These are phyloP conservation scores for Marronus borbonicus DNA, from an alignment of 2,888 invertebrate species.

Conservation along the genomic window DNA sequence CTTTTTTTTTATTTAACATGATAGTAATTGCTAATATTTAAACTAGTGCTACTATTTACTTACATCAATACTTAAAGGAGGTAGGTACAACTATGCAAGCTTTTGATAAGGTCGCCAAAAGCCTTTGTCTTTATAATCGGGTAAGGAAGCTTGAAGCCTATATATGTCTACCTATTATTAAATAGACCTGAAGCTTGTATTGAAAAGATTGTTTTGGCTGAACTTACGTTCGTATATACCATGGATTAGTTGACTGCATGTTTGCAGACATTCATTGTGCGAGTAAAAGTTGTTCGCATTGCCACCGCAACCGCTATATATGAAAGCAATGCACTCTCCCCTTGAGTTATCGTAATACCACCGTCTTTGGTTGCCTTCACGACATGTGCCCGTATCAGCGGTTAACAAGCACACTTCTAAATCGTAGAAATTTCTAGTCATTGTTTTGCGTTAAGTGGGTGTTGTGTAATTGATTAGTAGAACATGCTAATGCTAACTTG, in stretches of 20 bases:
- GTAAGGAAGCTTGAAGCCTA: constrained; percentile 25
- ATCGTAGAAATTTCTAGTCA: constrained; percentile 26
- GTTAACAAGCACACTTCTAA: constrained; percentile 78
- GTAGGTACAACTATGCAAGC: constrained; percentile 29
- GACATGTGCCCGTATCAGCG: constrained; percentile 77
- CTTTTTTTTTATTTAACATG: not conserved
- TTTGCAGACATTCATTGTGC: constrained; percentile 79
- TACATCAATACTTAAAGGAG: not conserved
- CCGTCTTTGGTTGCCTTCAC: constrained; percentile 74
- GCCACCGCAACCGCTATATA: constrained; percentile 90
- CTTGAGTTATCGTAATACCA: constrained; percentile 82
- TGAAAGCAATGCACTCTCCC: constrained; percentile 84
- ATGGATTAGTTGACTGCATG: constrained; percentile 70
- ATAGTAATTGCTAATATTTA: too few species aligned
- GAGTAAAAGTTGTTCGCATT: constrained; percentile 89
- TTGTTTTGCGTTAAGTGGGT: not conserved
- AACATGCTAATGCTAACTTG: not conserved
- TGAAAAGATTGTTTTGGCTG: not conserved
- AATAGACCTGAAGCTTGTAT: constrained; percentile 8
- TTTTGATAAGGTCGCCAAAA: constrained; percentile 9
- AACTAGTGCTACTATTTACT: not conserved
- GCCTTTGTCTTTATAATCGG: constrained; percentile 10
- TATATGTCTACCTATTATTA: constrained; percentile 14
- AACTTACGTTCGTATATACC: constrained; percentile 50
- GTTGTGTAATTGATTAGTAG: not conserved